phyloP scores from a whole-genome alignment of 2,113 vertebrate genomes.

The Hydropotes inermis region DNA sequence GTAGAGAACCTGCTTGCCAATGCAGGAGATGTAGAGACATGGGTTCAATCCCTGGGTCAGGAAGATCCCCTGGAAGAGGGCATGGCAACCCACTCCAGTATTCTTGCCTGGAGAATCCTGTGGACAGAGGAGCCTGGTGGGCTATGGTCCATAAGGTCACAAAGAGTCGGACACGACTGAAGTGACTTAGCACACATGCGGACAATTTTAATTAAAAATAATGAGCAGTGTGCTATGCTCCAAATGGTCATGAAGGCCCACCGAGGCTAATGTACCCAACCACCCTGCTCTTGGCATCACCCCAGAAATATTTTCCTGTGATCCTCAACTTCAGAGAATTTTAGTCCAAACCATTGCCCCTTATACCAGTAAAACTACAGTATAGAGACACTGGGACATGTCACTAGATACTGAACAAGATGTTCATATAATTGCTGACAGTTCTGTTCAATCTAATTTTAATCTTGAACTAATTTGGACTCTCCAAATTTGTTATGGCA shows the following conservation, averaged over 20 bases:
- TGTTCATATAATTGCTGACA: background rate
- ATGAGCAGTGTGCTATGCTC: background rate
- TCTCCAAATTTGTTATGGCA: background rate
- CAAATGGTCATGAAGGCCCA: background rate
- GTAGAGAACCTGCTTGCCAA: background rate
- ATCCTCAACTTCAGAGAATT: background rate
- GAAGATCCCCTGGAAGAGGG: background rate
- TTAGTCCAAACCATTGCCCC: background rate
- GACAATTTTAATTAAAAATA: background rate
- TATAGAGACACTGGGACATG: background rate
- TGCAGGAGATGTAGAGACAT: background rate
- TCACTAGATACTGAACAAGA: background rate
- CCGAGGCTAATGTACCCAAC: background rate
- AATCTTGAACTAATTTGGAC: background rate
- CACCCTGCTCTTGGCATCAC: background rate
- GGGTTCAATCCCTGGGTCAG: background rate
- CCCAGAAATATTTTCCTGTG: background rate
- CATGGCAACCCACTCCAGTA: background rate
- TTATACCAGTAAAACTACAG: background rate
- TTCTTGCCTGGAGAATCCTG: background rate
- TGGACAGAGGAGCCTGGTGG: background rate
- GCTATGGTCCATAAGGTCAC: background rate
- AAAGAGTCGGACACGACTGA: background rate
- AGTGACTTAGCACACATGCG: rapidly evolving
- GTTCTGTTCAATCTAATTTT: background rate